These are phyloP conservation scores for Megalops atlanticus DNA, from an alignment of 2,113 vertebrate species.

Conservation along the genomic window DNA sequence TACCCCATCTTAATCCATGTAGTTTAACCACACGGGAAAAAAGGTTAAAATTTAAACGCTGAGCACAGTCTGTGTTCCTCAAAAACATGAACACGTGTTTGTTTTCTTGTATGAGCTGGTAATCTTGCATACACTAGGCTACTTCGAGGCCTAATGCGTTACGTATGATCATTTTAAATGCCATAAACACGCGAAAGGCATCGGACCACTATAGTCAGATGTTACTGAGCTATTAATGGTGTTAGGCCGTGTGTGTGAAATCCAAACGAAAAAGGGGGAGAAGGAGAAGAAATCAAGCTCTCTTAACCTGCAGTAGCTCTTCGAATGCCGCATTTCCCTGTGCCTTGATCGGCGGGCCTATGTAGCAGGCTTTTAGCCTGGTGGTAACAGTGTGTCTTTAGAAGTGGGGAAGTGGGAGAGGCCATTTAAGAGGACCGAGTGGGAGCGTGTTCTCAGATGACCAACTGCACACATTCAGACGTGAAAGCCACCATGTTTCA, in stretches of 20 bases:
- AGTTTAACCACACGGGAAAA: too few species aligned
- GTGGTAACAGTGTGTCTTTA: neutral
- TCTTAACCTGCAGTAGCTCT: neutral
- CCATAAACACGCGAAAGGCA: neutral
- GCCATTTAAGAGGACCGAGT: neutral
- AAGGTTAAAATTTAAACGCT: too few species aligned
- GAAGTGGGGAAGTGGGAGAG: conserved; percentile 6
- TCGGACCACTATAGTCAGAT: neutral
- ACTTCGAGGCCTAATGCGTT: neutral
- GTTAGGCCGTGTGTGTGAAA: neutral
- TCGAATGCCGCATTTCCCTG: neutral
- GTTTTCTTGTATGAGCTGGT: too few species aligned
- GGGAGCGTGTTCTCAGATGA: too few species aligned
- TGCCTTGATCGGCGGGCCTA: neutral
- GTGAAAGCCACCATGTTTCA: too few species aligned
- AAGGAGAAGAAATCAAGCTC: neutral
- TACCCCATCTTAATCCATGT: too few species aligned
- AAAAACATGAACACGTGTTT: too few species aligned
- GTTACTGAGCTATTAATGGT: neutral
- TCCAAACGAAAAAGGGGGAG: neutral
- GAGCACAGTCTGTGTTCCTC: too few species aligned
- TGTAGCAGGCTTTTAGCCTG: neutral
- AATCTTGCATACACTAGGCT: too few species aligned
- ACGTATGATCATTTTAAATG: conserved; percentile 10
- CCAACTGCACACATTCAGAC: too few species aligned